Base-by-base conservation (phyloP, 2,888 invertebrate species). In the Atherix ibis region DNA sequence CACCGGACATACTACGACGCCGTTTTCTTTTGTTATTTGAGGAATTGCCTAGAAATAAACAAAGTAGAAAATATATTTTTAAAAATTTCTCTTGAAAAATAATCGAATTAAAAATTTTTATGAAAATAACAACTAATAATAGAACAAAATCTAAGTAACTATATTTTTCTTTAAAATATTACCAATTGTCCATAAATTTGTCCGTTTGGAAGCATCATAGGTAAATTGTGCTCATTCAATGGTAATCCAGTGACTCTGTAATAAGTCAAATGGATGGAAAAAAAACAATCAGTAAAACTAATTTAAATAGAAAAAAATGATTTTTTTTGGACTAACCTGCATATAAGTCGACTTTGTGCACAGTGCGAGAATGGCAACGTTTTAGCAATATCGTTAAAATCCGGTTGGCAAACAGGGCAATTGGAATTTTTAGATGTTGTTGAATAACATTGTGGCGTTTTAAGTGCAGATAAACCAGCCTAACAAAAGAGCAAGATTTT, bases 131-230 rank as follows among this genome's bases (percentile, higher is more conserved):
- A 10, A 22, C 14, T 27, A 24, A 12, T 12, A 31, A 19, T 13
- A 17, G 6, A 13, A 10, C 4, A 18, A 14, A 17, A 17, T 26
- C 32, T 17, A 32, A 27, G 14, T 12, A 18, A 18, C 4, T 10
- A 18, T n/a, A 18, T 17, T 26, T 10, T n/a, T n/a, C n/a, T n/a
- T n/a, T n/a, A n/a, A n/a, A n/a, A n/a, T n/a, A n/a, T n/a, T 48
- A 83, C 84, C 71, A 83, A 74, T 64, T 89, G 85, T 8, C 91
- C 91, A 54, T 92, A 97, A 38, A 98, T 92, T 63, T 89, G 84
- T 36, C 97, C 97, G 65, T 97, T 97, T 41, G 98, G 98, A 63
- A 99, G 70, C 78, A 94, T 91, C 81, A 97, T 85, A 9, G 95
- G 95, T 47, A 88, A 89, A 66, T 97, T 95, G 63, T 97, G 84